Base-by-base conservation (phyloP, 2,888 invertebrate genomes). In the Chymomyza amoena region DNA sequence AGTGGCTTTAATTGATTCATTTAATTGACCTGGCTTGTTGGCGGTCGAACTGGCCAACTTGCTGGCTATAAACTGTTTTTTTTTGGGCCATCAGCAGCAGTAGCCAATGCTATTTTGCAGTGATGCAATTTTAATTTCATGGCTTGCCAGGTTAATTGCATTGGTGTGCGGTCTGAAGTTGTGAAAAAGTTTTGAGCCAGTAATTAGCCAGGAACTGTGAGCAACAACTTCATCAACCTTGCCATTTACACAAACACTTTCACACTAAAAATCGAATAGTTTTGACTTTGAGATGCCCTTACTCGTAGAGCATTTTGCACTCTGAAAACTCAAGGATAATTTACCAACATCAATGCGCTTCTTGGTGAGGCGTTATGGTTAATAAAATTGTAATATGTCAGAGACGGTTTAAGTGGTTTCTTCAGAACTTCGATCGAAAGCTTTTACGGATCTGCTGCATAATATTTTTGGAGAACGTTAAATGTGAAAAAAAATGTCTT, bases 101-200 rank as follows among this genome's bases (percentile, higher is more conserved):
- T 16, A 3, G 3, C 52, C 7, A 54, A 54, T 45, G 39, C 18
- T n/a, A 10, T 18, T 54, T 54, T 18, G 52, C 18, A 9, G 52
- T 54, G 4, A 18, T 57, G 18, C 57, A 25, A 10, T 57, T 57
- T 57, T 57, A 28, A 57, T 57, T 57, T 18, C 57, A 57, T 45
- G 39, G 39, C 39, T 45, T 45, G 13, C 57, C 57, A 57, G 57
- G 57, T 57, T 57, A 57, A 57, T 57, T 57, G 57, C 57, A 57
- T 16, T 18, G 52, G n/a, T 16, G 52, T 54, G 52, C 7, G 52
- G 16, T 54, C 15, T 18, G 6, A 57, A 57, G 52, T 7, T 9
- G 16, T 54, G 52, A 25, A 10, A 57, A 57, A 57, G 20, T 57
- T 57, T 57, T 25, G 28, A 18, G 7, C 25, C 57, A 57, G 57